Evolutionary conservation across 2,888 invertebrate species (phyloP).

Genomic region (Hypomecis atomaria): DNA sequence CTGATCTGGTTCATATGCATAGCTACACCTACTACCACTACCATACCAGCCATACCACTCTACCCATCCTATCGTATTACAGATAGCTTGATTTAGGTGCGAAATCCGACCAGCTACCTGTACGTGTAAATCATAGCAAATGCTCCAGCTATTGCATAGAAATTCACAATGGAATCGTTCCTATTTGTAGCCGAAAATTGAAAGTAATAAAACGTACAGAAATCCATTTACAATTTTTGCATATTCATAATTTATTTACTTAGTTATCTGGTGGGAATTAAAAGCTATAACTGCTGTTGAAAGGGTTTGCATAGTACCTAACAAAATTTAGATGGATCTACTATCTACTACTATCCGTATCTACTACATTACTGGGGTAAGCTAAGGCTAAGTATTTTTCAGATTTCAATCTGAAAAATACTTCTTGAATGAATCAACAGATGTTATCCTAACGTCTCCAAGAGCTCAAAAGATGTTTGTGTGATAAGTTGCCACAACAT

Average conservation of each 20-base stretch:
- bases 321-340: too few species aligned
- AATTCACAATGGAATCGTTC: slow-evolving; percentile 18
- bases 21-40: slow-evolving; percentile 43
- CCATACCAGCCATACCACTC: slow-evolving; percentile 33
- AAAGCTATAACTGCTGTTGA: not conserved
- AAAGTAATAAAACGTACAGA: slow-evolving; percentile 17
- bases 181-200: slow-evolving; percentile 19
- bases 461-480: slow-evolving; percentile 7
- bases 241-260: not conserved
- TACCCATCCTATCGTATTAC: slow-evolving; percentile 66
- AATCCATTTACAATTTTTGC: slow-evolving; percentile 9
- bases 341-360: too few species aligned
- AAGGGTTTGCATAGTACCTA: too few species aligned
- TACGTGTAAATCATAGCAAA: slow-evolving; percentile 17
- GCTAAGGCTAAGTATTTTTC: too few species aligned
- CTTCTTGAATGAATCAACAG: not conserved
- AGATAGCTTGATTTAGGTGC: slow-evolving; percentile 35
- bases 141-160: slow-evolving; percentile 16
- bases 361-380: too few species aligned
- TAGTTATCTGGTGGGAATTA: not conserved
- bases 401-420: not conserved
- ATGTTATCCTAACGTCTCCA: not conserved
- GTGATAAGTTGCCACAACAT: slow-evolving; percentile 20
- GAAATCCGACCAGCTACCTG: slow-evolving; percentile 14
- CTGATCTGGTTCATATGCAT: not conserved